These are phyloP conservation scores for Chelon auratus DNA, from an alignment of 2,797 vertebrate genomes.

Conservation along the genomic window DNA sequence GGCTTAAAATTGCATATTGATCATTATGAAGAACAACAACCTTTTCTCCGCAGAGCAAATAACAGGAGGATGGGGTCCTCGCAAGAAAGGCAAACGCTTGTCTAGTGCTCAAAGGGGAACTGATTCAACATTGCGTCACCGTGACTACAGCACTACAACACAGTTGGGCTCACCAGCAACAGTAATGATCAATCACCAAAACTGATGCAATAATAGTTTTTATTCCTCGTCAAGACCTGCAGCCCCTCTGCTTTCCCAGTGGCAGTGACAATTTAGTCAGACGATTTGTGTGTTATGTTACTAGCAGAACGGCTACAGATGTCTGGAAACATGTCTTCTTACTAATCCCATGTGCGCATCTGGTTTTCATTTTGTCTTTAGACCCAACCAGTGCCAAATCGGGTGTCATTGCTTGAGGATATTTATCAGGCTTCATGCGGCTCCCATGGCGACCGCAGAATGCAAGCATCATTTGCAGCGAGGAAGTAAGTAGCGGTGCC, in stretches of 20 bases:
- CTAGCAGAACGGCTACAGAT: neutral
- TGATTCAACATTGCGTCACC: no score
- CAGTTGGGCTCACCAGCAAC: no score
- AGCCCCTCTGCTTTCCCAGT: neutral
- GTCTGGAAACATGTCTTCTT: conserved; percentile 10
- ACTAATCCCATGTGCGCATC: conserved; percentile 4
- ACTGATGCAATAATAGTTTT: neutral
- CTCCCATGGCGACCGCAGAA: neutral
- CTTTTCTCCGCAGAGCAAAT: conserved; percentile 1
- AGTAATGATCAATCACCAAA: no score
- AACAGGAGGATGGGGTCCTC: neutral
- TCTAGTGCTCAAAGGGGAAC: no score
- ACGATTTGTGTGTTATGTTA: conserved; percentile 4
- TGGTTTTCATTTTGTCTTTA: conserved; percentile 16
- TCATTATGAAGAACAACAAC: conserved; percentile 13
- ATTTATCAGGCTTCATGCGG: conserved; percentile 12
- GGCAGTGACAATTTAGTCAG: conserved; percentile 10
- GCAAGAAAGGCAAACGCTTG: neutral
- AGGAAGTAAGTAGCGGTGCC: no score
- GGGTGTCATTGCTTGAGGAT: conserved; percentile 18
- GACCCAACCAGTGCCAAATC: neutral
- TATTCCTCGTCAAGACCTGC: neutral
- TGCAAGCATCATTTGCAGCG: no score
- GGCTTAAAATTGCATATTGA: conserved; percentile 42
- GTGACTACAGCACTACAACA: no score